Evolutionary conservation across 2,888 invertebrate species (phyloP).

Genomic region (Cantharis nigra): DNA sequence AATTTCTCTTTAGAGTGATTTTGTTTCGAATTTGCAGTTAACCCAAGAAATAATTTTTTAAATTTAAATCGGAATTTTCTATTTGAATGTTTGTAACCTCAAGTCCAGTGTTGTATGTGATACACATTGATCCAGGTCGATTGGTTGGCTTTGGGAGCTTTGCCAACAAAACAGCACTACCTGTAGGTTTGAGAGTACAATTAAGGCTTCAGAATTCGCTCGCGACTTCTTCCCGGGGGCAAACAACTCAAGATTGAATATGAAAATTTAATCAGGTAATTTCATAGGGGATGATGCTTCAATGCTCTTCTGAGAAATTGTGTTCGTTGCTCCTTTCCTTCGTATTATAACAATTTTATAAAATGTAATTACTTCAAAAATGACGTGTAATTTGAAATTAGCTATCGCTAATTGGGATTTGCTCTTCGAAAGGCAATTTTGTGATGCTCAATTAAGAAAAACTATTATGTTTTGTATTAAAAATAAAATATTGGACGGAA

Average conservation of each 20-base stretch:
- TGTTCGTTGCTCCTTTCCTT: slow-evolving; percentile 40
- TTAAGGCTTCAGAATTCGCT: slow-evolving; percentile 38
- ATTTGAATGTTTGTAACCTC: background rate
- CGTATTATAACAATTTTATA: slow-evolving; percentile 29
- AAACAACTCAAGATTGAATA: slow-evolving; percentile 78
- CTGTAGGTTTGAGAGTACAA: slow-evolving; percentile 32
- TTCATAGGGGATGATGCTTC: slow-evolving; percentile 64
- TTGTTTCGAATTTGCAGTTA: background rate
- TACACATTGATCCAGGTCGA: slow-evolving; percentile 20
- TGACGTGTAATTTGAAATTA: slow-evolving; percentile 39
- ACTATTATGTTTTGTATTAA: background rate
- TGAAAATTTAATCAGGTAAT: slow-evolving; percentile 79
- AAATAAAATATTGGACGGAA: background rate
- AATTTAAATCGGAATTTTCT: background rate
- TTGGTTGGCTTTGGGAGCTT: slow-evolving; percentile 25
- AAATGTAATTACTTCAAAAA: slow-evolving; percentile 38
- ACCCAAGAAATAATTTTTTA: background rate
- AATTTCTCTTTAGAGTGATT: slow-evolving; percentile 7
- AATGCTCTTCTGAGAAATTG: slow-evolving; percentile 50
- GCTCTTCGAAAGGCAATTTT: background rate
- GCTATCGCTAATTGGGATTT: slow-evolving; percentile 5
- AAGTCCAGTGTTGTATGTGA: slow-evolving; percentile 10
- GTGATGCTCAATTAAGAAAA: background rate
- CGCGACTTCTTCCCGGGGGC: slow-evolving; percentile 59
- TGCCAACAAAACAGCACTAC: slow-evolving; percentile 26